phyloP scores from a whole-genome alignment of 2,888 invertebrate species.

The Myopa tessellatipennis region DNA sequence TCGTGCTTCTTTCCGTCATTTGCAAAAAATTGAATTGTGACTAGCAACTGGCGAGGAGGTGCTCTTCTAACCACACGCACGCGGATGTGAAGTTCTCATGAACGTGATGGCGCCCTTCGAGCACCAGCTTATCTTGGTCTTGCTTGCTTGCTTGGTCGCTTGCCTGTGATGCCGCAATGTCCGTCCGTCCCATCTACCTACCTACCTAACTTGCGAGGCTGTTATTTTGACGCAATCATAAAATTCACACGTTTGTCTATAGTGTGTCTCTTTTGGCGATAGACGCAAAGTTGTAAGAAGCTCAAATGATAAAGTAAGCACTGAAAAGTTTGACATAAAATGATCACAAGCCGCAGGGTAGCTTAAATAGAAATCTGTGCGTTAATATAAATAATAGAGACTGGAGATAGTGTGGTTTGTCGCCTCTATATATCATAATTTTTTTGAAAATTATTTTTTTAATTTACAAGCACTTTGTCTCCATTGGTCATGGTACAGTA shows the following conservation, averaged over 20 bases:
- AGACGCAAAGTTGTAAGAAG: background rate
- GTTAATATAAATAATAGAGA: too few relatives aligned
- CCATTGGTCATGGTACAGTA: too few relatives aligned
- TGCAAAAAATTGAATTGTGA: conserved; percentile 5
- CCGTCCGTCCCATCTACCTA: background rate
- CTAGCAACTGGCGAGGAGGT: background rate
- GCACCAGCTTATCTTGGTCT: background rate
- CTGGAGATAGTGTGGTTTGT: too few relatives aligned
- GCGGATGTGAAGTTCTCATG: background rate
- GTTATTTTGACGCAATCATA: conserved; percentile 11
- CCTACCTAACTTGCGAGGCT: background rate
- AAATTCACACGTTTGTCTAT: conserved; percentile 23
- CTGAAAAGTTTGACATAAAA: background rate
- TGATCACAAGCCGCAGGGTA: background rate
- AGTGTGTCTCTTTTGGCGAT: conserved; percentile 14
- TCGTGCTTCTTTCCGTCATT: conserved; percentile 10
- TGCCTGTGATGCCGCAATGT: background rate
- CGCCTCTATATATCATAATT: too few relatives aligned
- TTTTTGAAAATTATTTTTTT: too few relatives aligned
- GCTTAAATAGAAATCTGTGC: too few relatives aligned
- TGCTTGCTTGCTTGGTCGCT: background rate
- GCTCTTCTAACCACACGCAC: background rate
- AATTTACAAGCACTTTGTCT: too few relatives aligned
- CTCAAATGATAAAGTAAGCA: background rate
- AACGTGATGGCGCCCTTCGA: background rate